Conservation (phyloP, 2,113 vertebrate species). For the Hypanus sabinus region DNA sequence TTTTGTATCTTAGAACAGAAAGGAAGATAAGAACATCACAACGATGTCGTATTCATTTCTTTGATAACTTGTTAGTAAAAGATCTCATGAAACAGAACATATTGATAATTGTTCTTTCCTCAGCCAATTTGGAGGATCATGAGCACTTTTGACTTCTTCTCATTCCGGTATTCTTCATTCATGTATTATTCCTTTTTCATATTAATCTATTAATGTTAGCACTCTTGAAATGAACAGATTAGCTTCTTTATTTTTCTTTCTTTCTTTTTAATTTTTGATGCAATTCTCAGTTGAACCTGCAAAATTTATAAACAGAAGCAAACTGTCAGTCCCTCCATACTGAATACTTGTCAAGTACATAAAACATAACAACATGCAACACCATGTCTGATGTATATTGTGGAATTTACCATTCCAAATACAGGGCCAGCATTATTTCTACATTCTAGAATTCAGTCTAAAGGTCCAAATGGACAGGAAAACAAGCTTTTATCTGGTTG, state of each 20-base stretch:
- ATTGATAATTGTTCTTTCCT: conserved; percentile 2
- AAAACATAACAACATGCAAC: conserved; percentile 6
- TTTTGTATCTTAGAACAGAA: not conserved
- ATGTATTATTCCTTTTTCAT: not conserved
- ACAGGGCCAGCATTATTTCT: not conserved
- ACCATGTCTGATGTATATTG: not conserved
- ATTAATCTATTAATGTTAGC: not conserved
- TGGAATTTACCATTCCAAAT: not conserved
- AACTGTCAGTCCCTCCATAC: not conserved
- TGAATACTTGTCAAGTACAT: not conserved
- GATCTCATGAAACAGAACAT: not conserved
- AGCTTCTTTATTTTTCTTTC: conserved; percentile 39
- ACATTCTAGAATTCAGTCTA: not conserved
- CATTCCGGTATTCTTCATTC: not conserved
- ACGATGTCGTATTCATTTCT: not conserved
- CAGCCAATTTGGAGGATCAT: not conserved
- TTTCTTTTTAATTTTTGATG: conserved; percentile 39
- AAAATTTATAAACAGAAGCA: conserved; percentile 26
- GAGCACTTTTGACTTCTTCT: not conserved
- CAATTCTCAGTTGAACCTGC: conserved; percentile 49
- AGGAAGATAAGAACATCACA: not conserved
- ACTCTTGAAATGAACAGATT: not conserved
- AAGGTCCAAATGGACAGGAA: not conserved
- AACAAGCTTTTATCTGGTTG: not conserved
- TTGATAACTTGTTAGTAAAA: conserved; percentile 10